These are phyloP conservation scores for Drosophila austrosaltans DNA, from an alignment of 2,888 invertebrate genomes.

Conservation along the genomic window DNA sequence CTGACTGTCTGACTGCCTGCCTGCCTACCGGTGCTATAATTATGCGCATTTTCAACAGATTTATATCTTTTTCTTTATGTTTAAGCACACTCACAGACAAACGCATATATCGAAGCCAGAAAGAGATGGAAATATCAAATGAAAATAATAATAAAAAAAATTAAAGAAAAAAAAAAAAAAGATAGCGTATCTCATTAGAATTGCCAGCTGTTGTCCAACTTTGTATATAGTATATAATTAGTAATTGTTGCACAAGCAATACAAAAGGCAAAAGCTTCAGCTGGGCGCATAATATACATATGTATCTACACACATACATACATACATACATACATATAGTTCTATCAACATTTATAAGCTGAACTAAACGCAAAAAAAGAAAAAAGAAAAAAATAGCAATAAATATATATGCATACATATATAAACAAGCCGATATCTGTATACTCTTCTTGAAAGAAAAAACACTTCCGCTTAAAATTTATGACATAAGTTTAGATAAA, in stretches of 20 bases:
- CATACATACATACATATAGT: slow-evolving; percentile 9
- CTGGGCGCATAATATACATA: slow-evolving; percentile 1
- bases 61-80: slow-evolving; percentile 68
- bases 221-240: slow-evolving; percentile 75
- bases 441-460: background rate
- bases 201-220: slow-evolving; percentile 53
- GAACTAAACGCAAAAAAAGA: slow-evolving; percentile 9
- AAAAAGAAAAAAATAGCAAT: background rate
- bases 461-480: too few species aligned
- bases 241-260: slow-evolving; percentile 80
- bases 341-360: slow-evolving; percentile 37
- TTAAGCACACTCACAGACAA: slow-evolving; percentile 50
- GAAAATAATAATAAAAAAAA: slow-evolving; percentile 15
- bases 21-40: slow-evolving; percentile 44
- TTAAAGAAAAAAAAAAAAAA: slow-evolving; percentile 39
- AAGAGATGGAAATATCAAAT: background rate
- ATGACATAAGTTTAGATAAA: too few species aligned
- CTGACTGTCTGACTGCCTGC: slow-evolving; percentile 25
- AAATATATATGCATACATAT: background rate
- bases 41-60: slow-evolving; percentile 75
- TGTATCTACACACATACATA: background rate
- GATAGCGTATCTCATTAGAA: slow-evolving; percentile 73
- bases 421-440: background rate
- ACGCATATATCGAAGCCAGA: slow-evolving; percentile 29
- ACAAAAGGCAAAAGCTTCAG: slow-evolving; percentile 23